Evolutionary conservation across 53 echinoderm and acorn worm genomes (phyloP).

Genomic region (Temnopleurus reevesii): DNA sequence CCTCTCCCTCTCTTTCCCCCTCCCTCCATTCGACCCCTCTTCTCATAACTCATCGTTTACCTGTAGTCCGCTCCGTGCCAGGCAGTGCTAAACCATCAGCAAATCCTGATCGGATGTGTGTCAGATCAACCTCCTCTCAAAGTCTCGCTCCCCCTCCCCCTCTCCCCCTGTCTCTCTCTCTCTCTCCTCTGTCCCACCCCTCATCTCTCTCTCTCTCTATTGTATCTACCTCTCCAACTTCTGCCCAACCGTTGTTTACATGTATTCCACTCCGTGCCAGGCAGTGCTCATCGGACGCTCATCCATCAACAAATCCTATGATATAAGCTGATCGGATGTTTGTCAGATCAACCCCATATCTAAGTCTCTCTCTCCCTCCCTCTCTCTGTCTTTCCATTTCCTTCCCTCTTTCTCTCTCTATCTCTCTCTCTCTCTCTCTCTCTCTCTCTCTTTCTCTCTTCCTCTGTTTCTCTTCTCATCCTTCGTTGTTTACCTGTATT

Average conservation of each 20-base stretch:
- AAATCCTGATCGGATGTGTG: too few species aligned
- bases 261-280: conserved; percentile 39
- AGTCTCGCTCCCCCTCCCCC: not conserved
- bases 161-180: too few species aligned
- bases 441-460: not conserved
- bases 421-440: not conserved
- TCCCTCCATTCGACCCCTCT: not conserved
- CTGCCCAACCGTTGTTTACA: not conserved
- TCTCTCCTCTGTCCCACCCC: not conserved
- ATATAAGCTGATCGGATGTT: conserved; percentile 56
- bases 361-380: not conserved
- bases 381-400: not conserved
- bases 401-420: not conserved
- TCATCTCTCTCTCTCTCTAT: not conserved
- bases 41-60: too few species aligned
- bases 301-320: conserved; percentile 68
- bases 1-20: too few species aligned
- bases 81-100: too few species aligned
- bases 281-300: conserved; percentile 71
- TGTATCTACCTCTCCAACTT: too few species aligned
- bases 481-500: too few species aligned
- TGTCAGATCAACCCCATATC: conserved; percentile 39
- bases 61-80: too few species aligned
- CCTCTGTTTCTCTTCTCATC: not conserved
- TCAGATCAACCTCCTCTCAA: too few species aligned